A percentile compares a stretch with the other conserved stretches of the same genome.
Evolutionary conservation across 1,140 invertebrate genomes (phyloP).

Genomic region (Pissodes strobi): DNA sequence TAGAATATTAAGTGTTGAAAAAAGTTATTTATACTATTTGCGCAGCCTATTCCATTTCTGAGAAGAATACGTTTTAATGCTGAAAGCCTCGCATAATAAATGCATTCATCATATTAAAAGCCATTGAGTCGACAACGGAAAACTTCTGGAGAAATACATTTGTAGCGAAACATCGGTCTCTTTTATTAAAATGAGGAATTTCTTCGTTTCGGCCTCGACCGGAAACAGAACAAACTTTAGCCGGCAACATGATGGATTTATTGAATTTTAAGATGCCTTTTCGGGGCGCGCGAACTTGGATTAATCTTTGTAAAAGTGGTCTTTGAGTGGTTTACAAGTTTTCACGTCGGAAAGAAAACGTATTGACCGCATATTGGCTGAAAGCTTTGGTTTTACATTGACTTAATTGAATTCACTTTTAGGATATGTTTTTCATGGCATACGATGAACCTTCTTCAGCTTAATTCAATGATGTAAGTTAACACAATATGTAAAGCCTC

Average conservation of each 20-base stretch:
- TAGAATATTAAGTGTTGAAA: too few species aligned
- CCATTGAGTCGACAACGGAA: conserved; percentile 19
- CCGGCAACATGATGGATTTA: conserved; percentile 35
- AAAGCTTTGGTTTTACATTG: too few species aligned
- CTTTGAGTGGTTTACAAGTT: conserved; percentile 16
- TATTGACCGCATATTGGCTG: too few species aligned
- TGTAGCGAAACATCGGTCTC: conserved; percentile 24
- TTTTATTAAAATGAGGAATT: conserved; percentile 28
- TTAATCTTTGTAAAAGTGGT: conserved; percentile 35
- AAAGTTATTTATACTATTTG: too few species aligned
- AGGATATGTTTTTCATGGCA: too few species aligned
- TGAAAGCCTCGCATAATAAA: too few species aligned
- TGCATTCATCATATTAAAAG: conserved; percentile 19
- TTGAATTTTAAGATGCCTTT: conserved; percentile 39
- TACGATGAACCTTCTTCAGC: too few species aligned
- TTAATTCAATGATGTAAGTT: too few species aligned
- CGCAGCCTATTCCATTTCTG: too few species aligned
- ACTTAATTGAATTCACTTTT: too few species aligned
- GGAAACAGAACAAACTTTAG: conserved; percentile 34
- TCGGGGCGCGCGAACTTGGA: conserved; percentile 22
- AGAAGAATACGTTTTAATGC: too few species aligned
- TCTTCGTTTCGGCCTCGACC: conserved; percentile 12
- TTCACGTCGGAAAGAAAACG: not conserved
- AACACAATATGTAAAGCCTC: too few species aligned
- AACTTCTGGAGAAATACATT: conserved; percentile 20